These are phyloP conservation scores for Tauraco erythrolophus DNA, from an alignment of 2,113 vertebrate genomes.

Conservation along the genomic window DNA sequence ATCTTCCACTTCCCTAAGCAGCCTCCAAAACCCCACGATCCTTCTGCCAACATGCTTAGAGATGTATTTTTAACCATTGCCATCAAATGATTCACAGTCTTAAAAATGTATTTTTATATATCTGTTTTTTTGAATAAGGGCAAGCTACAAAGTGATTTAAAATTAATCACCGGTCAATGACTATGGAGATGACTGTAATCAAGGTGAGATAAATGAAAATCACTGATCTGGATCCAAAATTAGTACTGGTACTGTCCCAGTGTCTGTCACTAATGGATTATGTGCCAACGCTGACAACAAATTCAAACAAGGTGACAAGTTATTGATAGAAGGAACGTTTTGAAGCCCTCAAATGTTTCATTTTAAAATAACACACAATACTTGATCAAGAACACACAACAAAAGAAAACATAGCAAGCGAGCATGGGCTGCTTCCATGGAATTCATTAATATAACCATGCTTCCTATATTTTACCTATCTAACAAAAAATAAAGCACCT, in stretches of 20 bases:
- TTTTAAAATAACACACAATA: not conserved
- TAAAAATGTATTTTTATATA: not conserved
- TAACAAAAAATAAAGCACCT: not conserved
- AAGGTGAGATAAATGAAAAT: not conserved
- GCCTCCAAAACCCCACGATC: not conserved
- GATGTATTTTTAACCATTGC: not conserved
- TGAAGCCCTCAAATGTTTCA: not conserved
- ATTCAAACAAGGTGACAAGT: not conserved
- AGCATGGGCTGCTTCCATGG: not conserved
- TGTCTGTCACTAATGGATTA: not conserved
- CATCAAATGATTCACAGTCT: not conserved
- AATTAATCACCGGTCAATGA: not conserved
- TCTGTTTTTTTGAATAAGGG: rapidly evolving
- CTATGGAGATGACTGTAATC: not conserved
- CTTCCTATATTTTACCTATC: not conserved
- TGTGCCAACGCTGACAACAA: not conserved
- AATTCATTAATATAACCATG: not conserved
- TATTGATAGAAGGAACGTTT: not conserved
- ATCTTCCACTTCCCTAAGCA: not conserved
- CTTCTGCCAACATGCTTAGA: rapidly evolving
- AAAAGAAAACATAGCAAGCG: not conserved
- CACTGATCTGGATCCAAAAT: not conserved
- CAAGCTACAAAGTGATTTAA: not conserved
- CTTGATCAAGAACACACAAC: not conserved
- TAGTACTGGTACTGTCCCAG: not conserved